These are phyloP conservation scores for Amiota communis DNA, from an alignment of 2,888 invertebrate genomes.

Conservation along the genomic window DNA sequence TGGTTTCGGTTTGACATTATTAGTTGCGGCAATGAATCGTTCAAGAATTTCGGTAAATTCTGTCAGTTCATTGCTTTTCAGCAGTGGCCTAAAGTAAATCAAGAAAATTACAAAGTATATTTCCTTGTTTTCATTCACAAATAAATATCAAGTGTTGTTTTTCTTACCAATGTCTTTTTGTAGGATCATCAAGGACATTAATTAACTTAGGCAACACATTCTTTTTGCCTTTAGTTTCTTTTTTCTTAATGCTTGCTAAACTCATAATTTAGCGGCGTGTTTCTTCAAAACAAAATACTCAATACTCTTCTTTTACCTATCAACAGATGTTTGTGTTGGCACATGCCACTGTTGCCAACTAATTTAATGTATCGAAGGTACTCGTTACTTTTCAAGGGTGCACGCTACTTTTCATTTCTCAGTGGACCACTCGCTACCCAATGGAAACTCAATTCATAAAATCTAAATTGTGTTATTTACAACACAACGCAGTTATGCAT, in stretches of 20 bases:
- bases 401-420: too few relatives aligned
- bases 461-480: too few relatives aligned
- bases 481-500: too few relatives aligned
- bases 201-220: constrained; percentile 63
- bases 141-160: too few relatives aligned
- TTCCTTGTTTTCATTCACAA: not conserved
- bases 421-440: too few relatives aligned
- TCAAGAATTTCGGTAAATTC: constrained; percentile 41
- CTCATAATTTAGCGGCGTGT: constrained; percentile 49
- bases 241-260: constrained; percentile 53
- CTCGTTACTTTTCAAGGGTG: too few relatives aligned
- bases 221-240: constrained; percentile 60
- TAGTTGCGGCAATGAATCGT: constrained; percentile 31
- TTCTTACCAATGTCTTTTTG: constrained; percentile 53
- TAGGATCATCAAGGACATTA: constrained; percentile 61
- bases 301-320: too few relatives aligned
- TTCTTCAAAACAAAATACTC: too few relatives aligned
- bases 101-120: not conserved
- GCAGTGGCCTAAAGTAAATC: constrained; percentile 50
- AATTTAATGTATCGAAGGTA: too few relatives aligned
- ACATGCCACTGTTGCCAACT: too few relatives aligned
- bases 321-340: too few relatives aligned
- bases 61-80: constrained; percentile 51
- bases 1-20: constrained; percentile 41
- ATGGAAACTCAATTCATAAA: not conserved